Base-by-base conservation (phyloP, 1,140 invertebrate species). In the Ylistrum balloti region DNA sequence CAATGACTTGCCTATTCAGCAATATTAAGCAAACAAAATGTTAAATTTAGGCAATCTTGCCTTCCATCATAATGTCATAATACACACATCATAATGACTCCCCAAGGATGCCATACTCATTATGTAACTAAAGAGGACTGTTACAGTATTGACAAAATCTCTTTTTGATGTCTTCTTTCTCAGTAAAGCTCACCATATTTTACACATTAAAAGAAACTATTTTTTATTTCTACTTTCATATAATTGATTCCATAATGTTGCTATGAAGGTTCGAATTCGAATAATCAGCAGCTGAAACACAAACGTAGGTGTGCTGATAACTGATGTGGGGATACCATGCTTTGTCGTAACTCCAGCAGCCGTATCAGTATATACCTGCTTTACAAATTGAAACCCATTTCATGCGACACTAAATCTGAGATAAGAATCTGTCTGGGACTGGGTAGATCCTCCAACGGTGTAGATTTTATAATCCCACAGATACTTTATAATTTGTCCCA, bases 331-430 rank as follows among this genome's bases (percentile, higher is more conserved):
- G 56, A 74, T 74, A 28, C 56, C 56, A 28, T n/a, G 56, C 56
- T 11, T n/a, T 74, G 22, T n/a, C 17, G 22, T 17, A 74, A 5
- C 56, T 28, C 13, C 56, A 74, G 56, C 56, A 74, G 56, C 56
- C 56, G 56, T 28, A 74, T 28, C 56, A 74, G n/a, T 5, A 74
- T n/a, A 48, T 74, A 74, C 56, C 56, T 74, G 56, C 28, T 74
- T 74, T 74, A 74, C 56, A 74, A 74, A 74, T 74, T 74, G 56
- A 74, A 74, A 74, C 28, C 56, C 56, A 74, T 74, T 74, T 28
- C 56, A 74, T 2, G n/a, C 56, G 22, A 17, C 56, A 74, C 56
- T 17, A 28, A 74, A 74, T 74, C 56, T n/a, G 1, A 74, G 56
- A 74, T n/a, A 74, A 74, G 56, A n/a, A 74, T 74, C 22, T 74